These are phyloP conservation scores for Pseudomugil gertrudae DNA, from an alignment of 2,797 vertebrate genomes.

Conservation along the genomic window DNA sequence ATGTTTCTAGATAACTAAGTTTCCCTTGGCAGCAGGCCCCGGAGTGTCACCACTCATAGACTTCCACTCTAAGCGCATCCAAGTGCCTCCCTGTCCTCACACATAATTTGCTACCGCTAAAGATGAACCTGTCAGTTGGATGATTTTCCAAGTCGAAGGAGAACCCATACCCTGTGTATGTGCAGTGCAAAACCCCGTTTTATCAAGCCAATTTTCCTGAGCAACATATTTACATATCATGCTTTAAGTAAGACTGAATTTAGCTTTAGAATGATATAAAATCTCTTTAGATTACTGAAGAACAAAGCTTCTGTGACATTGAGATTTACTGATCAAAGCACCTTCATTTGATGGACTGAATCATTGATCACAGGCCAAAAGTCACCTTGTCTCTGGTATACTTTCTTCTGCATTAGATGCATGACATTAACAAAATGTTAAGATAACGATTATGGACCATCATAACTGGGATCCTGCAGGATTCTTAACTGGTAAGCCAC, in stretches of 20 bases:
- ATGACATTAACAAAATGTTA: slow-evolving; percentile 64
- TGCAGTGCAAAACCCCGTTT: background rate
- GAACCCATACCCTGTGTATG: background rate
- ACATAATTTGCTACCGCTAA: slow-evolving; percentile 62
- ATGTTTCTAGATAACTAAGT: slow-evolving; percentile 67
- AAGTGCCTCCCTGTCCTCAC: slow-evolving; percentile 57
- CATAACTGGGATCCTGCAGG: slow-evolving; percentile 43
- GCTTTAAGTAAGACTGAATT: background rate
- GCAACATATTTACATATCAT: too few species aligned
- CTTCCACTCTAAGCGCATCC: slow-evolving; percentile 65
- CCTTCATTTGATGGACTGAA: slow-evolving; percentile 69
- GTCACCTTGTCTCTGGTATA: slow-evolving; percentile 65
- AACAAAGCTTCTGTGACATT: slow-evolving; percentile 43
- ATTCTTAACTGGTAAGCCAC: slow-evolving; percentile 17
- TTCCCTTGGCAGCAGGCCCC: slow-evolving; percentile 74
- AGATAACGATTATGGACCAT: slow-evolving; percentile 33
- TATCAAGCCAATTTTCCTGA: background rate
- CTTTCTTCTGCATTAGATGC: slow-evolving; percentile 62
- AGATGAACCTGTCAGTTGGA: slow-evolving; percentile 65
- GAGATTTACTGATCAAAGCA: slow-evolving; percentile 68
- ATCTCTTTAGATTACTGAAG: slow-evolving; percentile 17
- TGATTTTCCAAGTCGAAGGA: slow-evolving; percentile 25
- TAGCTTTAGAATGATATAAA: background rate
- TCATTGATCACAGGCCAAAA: slow-evolving; percentile 71
- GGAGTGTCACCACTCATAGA: slow-evolving; percentile 74